Conservation (phyloP, 2,888 invertebrate genomes). For the Leptothorax acervorum region DNA sequence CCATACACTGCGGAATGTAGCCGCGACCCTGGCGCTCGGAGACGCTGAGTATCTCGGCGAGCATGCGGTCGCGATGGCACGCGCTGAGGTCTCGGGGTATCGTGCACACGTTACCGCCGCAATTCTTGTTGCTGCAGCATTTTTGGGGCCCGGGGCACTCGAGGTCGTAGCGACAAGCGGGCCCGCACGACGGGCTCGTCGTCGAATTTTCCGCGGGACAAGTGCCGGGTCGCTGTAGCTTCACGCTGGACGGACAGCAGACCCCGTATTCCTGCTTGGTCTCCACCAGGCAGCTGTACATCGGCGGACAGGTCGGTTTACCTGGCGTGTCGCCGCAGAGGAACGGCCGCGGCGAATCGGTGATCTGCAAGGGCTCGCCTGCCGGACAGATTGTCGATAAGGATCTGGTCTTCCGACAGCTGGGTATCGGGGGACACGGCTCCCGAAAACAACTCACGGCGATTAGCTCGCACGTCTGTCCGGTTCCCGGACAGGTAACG, state of each 20-base stretch:
- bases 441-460: slow-evolving; percentile 92
- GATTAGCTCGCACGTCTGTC: slow-evolving; percentile 91
- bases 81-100: slow-evolving; percentile 90
- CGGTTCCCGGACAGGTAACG: slow-evolving; percentile 91
- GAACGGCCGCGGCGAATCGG: slow-evolving; percentile 92
- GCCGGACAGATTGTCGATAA: slow-evolving; percentile 92
- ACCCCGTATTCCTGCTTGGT: slow-evolving; percentile 95
- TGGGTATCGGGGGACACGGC: slow-evolving; percentile 94
- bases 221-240: slow-evolving; percentile 92
- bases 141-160: slow-evolving; percentile 94
- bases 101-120: slow-evolving; percentile 90
- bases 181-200: slow-evolving; percentile 88
- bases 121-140: slow-evolving; percentile 92
- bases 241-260: slow-evolving; percentile 93
- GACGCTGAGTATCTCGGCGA: slow-evolving; percentile 92
- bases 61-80: slow-evolving; percentile 92
- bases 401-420: slow-evolving; percentile 92
- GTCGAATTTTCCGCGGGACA: slow-evolving; percentile 87
- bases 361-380: slow-evolving; percentile 86
- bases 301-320: slow-evolving; percentile 93
- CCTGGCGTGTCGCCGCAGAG: slow-evolving; percentile 93
- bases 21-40: slow-evolving; percentile 93
- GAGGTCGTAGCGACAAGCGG: slow-evolving; percentile 91
- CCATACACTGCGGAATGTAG: slow-evolving; percentile 93
- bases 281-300: slow-evolving; percentile 93